Conservation (phyloP, 2,113 vertebrate species). For the Malurus alboscapulatus region DNA sequence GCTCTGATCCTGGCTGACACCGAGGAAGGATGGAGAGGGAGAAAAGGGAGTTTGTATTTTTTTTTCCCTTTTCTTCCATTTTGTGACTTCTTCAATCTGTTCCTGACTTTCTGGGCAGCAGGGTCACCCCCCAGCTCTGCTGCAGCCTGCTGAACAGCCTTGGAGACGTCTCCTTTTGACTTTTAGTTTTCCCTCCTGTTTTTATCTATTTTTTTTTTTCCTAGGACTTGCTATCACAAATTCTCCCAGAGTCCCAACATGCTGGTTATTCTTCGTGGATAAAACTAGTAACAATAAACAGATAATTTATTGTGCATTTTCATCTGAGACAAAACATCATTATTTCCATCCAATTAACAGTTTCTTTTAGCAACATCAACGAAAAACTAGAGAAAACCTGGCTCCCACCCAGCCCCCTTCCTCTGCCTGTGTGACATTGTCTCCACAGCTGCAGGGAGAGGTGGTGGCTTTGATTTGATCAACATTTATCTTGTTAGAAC, state of each 20-base stretch:
- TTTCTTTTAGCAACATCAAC: not conserved
- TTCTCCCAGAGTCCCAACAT: not conserved
- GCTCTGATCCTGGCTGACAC: not conserved
- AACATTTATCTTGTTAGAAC: not conserved
- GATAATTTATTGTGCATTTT: not conserved
- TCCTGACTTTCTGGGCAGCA: not conserved
- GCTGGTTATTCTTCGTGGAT: not conserved
- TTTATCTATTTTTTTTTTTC: not conserved
- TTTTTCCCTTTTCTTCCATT: not conserved
- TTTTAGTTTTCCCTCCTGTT: not conserved
- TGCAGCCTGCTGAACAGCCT: not conserved
- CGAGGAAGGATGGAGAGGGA: not conserved
- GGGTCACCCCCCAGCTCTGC: not conserved
- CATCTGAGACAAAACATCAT: not conserved
- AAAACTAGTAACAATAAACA: not conserved
- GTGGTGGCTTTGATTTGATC: not conserved
- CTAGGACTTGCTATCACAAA: not conserved
- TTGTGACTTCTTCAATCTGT: not conserved
- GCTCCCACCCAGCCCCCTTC: not conserved
- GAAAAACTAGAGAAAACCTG: not conserved
- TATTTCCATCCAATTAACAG: constrained; percentile 24
- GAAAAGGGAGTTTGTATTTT: not conserved
- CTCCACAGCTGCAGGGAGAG: not conserved
- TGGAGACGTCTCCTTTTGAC: not conserved
- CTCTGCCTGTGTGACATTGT: not conserved